phyloP scores from a whole-genome alignment of 1,140 invertebrate genomes.

The Temnothorax longispinosus region DNA sequence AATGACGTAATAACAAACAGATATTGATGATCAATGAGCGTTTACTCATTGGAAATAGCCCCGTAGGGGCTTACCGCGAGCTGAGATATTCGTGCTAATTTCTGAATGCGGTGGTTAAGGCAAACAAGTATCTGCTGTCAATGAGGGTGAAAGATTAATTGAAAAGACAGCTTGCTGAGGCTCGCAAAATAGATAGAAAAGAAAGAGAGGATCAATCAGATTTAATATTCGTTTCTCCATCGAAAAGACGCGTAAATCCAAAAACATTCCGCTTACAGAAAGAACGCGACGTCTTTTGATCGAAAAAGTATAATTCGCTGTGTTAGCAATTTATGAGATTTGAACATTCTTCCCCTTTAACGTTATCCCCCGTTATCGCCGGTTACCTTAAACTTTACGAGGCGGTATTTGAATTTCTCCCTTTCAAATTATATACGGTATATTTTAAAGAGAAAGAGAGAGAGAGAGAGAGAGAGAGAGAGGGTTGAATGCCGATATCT shows the following conservation, averaged over 20 bases:
- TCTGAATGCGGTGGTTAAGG: neutral
- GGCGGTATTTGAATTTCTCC: constrained; percentile 27
- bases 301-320: constrained; percentile 1
- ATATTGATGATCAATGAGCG: constrained; percentile 19
- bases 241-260: neutral
- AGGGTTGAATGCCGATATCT: constrained; percentile 16
- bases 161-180: neutral
- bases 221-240: neutral
- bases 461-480: no score
- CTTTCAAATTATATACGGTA: constrained; percentile 36
- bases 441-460: constrained; percentile 2
- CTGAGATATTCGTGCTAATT: constrained; percentile 12
- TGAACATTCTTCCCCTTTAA: constrained; percentile 3
- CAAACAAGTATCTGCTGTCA: neutral
- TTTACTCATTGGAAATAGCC: neutral
- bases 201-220: neutral
- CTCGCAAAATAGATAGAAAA: neutral
- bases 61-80: neutral
- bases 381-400: constrained; percentile 24
- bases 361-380: constrained; percentile 1
- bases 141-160: neutral
- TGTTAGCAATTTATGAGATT: constrained; percentile 46
- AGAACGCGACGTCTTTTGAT: neutral
- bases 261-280: neutral
- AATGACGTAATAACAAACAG: neutral